Evolutionary conservation across 2,888 invertebrate genomes (phyloP).

Genomic region (Blera fallax): DNA sequence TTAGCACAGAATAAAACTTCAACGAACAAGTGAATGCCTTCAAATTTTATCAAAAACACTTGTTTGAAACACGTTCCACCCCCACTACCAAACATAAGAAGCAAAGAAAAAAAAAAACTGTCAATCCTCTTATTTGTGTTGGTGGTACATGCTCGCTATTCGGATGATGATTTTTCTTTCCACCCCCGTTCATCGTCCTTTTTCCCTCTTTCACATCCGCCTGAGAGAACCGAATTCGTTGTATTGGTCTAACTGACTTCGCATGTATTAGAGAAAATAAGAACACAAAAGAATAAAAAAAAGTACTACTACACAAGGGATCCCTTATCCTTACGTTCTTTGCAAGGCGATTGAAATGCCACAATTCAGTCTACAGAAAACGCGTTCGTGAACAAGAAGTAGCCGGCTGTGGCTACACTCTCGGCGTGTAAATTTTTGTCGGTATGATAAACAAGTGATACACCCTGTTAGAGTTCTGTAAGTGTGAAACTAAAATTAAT

Average conservation of each 20-base stretch:
- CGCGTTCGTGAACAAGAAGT: conserved; percentile 82
- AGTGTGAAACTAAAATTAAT: conserved; percentile 76
- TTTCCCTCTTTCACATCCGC: conserved; percentile 13
- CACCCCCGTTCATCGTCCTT: conserved; percentile 60
- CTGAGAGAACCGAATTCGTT: conserved; percentile 37
- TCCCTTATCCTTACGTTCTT: conserved; percentile 62
- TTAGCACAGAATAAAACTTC: conserved; percentile 15
- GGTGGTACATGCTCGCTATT: conserved; percentile 55
- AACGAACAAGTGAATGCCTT: conserved; percentile 29
- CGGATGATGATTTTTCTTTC: conserved; percentile 47
- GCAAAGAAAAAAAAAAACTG: conserved; percentile 31
- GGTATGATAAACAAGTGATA: conserved; percentile 82
- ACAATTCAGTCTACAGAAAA: conserved; percentile 82
- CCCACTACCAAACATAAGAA: conserved; percentile 16
- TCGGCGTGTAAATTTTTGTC: conserved; percentile 82
- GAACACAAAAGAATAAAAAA: conserved; percentile 13
- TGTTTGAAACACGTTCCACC: conserved; percentile 67
- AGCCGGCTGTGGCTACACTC: conserved; percentile 82
- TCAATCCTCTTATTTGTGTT: conserved; percentile 48
- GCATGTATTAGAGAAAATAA: conserved; percentile 45
- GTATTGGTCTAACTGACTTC: conserved; percentile 3
- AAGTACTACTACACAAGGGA: conserved; percentile 39
- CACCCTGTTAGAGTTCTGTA: conserved; percentile 82
- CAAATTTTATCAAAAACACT: conserved; percentile 70
- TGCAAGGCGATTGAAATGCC: conserved; percentile 56